Evolutionary conservation across 1,140 invertebrate genomes (phyloP), one percentile per base, ranked within the genome.

Genomic region (Lepidurus couesii): DNA sequence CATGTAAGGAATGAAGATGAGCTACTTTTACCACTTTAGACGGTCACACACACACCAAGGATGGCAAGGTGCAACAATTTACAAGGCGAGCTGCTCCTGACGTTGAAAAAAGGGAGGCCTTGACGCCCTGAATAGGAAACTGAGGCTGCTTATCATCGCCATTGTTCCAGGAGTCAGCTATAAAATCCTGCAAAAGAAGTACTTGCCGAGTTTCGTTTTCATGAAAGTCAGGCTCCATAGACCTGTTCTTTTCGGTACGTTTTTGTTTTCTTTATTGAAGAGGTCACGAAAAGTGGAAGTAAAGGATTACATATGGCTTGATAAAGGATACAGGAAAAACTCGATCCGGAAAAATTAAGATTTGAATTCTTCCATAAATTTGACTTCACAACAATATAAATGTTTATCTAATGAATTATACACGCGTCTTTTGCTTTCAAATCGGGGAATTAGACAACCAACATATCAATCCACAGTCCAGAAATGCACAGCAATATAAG

Each of bases 1-100:
- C 53, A n/a, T 65, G n/a, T 65, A 65, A 65, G 53, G 53, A 65
- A 65, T 65, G 53, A 65, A 65, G 53, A 65, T 16, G 53, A 65
- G 53, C 53, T 65, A 65, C 53, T 65, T 65, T 7, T 47, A 47
- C 45, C 16, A 16, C 45, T 65, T 65, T 21, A 16, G 53, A 16
- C 16, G 6, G 16, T 65, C 21, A 65, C 53, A 65, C 34, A 34
- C 34, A 34, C 34, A 34, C 34, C 16, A 13, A 65, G 21, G 21
- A 47, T n/a, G 21, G 53, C 21, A 16, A 13, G 53, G 53, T 65
- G 53, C 21, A 65, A 65, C 10, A 47, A 47, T 10, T 47, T 16
- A 47, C 45, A 47, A 65, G 53, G 13, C 53, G 8, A 16, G 21
- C 16, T 13, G 53, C 53, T 65, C 53, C 53, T 9, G 16, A 65